Conservation (phyloP, 2,797 vertebrate species). For the Scolopax bukidnonensis region DNA sequence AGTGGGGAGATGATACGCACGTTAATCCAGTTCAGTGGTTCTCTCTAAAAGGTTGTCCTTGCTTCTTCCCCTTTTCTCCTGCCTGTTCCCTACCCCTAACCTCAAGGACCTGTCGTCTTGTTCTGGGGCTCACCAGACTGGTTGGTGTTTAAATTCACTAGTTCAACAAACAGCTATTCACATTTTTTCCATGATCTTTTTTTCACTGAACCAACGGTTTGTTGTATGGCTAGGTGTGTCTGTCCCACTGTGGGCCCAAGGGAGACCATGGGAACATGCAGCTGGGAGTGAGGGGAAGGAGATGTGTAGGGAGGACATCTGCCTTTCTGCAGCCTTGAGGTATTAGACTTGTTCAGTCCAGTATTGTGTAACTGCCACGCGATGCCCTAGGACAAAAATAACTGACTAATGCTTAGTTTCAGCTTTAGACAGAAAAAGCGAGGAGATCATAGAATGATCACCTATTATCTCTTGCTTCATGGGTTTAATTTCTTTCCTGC, state of each 20-base stretch:
- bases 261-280: not conserved
- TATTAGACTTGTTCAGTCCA: not conserved
- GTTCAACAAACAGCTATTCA: not conserved
- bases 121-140: not conserved
- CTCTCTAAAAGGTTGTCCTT: not conserved
- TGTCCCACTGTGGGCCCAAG: not conserved
- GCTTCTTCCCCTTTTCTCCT: not conserved
- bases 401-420: constrained; percentile 8
- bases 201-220: not conserved
- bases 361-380: not conserved
- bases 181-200: not conserved
- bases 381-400: not conserved
- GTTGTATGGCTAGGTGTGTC: not conserved
- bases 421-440: not conserved
- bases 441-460: not conserved
- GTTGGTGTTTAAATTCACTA: not conserved
- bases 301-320: not conserved
- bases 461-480: not conserved
- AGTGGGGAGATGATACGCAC: not conserved
- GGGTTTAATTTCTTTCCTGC: not conserved
- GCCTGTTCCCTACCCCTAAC: not conserved
- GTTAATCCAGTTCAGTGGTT: not conserved
- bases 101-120: not conserved
- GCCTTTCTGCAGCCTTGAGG: not conserved
- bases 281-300: not conserved